Percentiles rank a stretch among this genome's conserved stretches.
Evolutionary conservation across 2,113 vertebrate species (phyloP).

Genomic region (Corvus hawaiiensis): DNA sequence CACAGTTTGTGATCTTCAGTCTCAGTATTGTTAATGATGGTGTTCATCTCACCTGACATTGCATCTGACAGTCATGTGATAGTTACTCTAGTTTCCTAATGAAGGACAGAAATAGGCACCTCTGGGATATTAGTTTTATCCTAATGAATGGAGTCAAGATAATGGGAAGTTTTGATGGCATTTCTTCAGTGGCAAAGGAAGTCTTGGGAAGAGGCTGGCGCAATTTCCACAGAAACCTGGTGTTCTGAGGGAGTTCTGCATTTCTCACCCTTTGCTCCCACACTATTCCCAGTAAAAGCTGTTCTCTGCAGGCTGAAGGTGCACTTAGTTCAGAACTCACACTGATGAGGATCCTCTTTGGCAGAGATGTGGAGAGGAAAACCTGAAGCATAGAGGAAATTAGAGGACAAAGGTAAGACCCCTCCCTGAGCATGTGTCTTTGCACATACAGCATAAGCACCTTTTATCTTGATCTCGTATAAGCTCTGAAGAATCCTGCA

Average conservation of each 20-base stretch:
- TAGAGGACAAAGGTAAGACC: not conserved
- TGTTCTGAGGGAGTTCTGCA: not conserved
- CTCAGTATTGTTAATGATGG: not conserved
- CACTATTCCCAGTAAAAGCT: not conserved
- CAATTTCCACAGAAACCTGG: not conserved
- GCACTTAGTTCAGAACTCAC: not conserved
- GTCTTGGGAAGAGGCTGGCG: accelerated
- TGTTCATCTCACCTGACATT: not conserved
- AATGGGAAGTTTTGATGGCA: not conserved
- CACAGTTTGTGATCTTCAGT: not conserved
- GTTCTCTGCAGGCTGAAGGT: not conserved
- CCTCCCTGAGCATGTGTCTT: not conserved
- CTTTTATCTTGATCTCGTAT: not conserved
- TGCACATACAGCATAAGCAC: not conserved
- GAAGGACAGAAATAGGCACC: not conserved
- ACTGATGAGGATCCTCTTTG: not conserved
- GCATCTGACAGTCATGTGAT: not conserved
- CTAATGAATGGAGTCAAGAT: not conserved
- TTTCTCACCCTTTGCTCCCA: not conserved
- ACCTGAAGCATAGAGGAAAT: not conserved
- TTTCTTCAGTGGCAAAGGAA: not conserved
- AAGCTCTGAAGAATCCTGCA: not conserved
- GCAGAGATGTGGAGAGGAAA: not conserved
- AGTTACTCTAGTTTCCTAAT: not conserved
- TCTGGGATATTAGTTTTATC: not conserved